phyloP scores from a whole-genome alignment of 2,888 invertebrate species.

The Ornithoptera priamus region DNA sequence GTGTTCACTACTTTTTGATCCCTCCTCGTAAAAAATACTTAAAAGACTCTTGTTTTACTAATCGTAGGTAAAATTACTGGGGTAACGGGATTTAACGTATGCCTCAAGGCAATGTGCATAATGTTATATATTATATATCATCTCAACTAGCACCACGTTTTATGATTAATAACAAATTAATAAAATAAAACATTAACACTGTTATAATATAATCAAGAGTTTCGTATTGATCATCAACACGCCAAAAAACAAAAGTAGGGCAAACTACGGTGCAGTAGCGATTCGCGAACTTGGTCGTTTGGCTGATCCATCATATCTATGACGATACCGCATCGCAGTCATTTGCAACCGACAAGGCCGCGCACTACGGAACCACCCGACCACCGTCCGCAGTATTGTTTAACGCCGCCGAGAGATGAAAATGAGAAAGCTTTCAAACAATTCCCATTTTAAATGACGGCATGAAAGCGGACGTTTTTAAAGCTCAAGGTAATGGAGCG shows the following conservation, averaged over 20 bases:
- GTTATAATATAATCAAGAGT: no score
- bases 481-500: not conserved
- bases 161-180: no score
- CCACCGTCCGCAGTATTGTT: constrained; percentile 1
- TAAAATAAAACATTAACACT: no score
- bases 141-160: no score
- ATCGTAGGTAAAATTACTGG: no score
- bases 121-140: no score
- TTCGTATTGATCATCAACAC: not conserved
- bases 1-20: no score
- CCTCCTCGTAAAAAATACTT: no score
- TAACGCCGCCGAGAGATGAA: not conserved
- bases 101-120: no score
- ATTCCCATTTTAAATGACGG: not conserved
- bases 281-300: not conserved
- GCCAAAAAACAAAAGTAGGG: not conserved
- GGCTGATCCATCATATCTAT: constrained; percentile 13
- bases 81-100: no score
- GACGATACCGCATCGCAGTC: constrained; percentile 12
- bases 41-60: no score
- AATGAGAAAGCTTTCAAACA: not conserved
- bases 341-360: constrained; percentile 11
- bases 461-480: not conserved
- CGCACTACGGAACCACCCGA: not conserved
- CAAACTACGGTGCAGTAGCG: not conserved